Evolutionary conservation across 2,888 invertebrate genomes (phyloP).

Genomic region (Pemphredon lugubris): DNA sequence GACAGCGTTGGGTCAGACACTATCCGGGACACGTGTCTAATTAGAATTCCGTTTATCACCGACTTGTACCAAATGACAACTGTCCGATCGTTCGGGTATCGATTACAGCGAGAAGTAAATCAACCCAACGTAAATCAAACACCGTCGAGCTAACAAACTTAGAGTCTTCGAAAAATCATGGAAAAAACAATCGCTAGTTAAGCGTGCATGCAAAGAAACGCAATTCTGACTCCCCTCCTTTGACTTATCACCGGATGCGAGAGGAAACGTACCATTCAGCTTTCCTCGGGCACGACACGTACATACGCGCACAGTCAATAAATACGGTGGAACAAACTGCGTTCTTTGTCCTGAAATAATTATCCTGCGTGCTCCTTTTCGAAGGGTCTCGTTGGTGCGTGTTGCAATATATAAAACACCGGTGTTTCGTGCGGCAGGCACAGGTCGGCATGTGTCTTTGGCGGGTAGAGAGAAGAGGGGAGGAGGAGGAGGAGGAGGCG

Average conservation of each 20-base stretch:
- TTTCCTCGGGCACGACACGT: neutral
- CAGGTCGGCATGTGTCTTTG: constrained; percentile 55
- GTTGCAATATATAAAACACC: constrained; percentile 53
- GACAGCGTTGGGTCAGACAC: no score
- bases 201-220: no score
- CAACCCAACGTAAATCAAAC: no score
- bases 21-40: no score
- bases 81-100: no score
- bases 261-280: neutral
- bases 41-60: no score
- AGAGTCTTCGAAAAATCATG: no score
- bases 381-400: constrained; percentile 41
- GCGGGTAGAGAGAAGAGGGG: constrained; percentile 33
- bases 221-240: no score
- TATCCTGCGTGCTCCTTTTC: constrained; percentile 40
- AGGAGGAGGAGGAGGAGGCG: constrained; percentile 48
- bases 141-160: no score
- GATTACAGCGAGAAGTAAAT: no score
- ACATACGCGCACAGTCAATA: constrained; percentile 11
- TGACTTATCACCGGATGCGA: neutral
- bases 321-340: constrained; percentile 12
- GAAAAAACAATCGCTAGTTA: no score
- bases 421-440: constrained; percentile 55
- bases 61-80: no score
- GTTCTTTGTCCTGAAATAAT: constrained; percentile 45